phyloP scores from a whole-genome alignment of 2,113 vertebrate genomes.

The Silurus asotus region DNA sequence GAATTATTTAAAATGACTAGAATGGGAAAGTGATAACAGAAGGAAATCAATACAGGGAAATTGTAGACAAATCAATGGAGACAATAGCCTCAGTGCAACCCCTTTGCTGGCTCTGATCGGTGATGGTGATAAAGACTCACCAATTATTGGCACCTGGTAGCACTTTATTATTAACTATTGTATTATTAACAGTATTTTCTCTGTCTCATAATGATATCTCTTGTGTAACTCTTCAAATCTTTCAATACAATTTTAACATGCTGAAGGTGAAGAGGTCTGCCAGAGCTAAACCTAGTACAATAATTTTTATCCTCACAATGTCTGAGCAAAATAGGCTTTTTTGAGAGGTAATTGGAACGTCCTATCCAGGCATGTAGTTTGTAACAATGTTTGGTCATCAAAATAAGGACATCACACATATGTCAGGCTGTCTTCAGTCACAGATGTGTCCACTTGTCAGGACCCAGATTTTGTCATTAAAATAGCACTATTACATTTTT shows the following conservation, averaged over 20 bases:
- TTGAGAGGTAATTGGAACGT: not conserved
- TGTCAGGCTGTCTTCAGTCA: slow-evolving; percentile 9
- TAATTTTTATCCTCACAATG: no score
- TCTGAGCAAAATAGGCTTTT: not conserved
- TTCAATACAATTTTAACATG: slow-evolving; percentile 16
- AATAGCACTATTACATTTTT: not conserved
- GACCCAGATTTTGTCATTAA: not conserved
- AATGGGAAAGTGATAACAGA: slow-evolving; percentile 43
- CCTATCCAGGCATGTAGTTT: slow-evolving; percentile 3
- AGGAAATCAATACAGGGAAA: slow-evolving; percentile 56
- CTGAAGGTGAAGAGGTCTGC: slow-evolving; percentile 22
- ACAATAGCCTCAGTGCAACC: slow-evolving; percentile 15
- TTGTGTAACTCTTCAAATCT: slow-evolving; percentile 2
- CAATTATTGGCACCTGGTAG: slow-evolving; percentile 58
- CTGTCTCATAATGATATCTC: slow-evolving; percentile 26
- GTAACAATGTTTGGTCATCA: not conserved
- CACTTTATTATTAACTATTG: slow-evolving; percentile 53
- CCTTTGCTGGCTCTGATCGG: slow-evolving; percentile 45
- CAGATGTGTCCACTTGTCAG: slow-evolving; percentile 12
- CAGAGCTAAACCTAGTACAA: not conserved
- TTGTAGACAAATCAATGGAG: slow-evolving; percentile 47
- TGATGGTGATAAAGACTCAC: slow-evolving; percentile 61
- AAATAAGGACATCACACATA: slow-evolving; percentile 7
- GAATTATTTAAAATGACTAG: slow-evolving; percentile 52
- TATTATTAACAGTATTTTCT: slow-evolving; percentile 63